Percentiles rank a stretch among this genome's conserved stretches.
Conservation (phyloP, 2,888 invertebrate species). For the Cephus nigrinus region DNA sequence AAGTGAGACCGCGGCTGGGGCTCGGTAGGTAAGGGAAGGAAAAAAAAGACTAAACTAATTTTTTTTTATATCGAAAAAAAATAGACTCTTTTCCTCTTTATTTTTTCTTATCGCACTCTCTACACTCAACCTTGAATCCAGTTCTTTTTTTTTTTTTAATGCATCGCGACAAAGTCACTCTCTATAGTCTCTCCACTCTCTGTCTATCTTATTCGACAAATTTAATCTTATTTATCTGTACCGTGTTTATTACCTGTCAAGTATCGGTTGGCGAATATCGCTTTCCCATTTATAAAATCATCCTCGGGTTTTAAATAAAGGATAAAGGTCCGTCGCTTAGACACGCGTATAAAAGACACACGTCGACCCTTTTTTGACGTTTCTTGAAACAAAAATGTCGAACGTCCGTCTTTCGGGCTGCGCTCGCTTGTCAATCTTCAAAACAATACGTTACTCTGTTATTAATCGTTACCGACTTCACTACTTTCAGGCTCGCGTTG, state of each 20-base stretch:
- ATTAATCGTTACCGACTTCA: neutral
- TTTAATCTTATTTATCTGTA: neutral
- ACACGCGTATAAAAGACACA: neutral
- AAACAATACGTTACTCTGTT: neutral
- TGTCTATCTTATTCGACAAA: neutral
- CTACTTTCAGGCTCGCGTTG: neutral
- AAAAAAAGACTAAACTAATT: neutral
- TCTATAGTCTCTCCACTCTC: neutral
- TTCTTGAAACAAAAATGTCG: neutral
- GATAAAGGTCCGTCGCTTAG: neutral
- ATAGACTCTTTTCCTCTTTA: neutral
- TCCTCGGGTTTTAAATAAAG: neutral
- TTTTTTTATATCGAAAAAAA: neutral
- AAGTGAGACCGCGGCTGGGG: neutral
- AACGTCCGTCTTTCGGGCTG: neutral
- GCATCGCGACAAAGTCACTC: neutral
- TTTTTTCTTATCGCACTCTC: neutral
- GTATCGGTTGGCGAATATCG: neutral
- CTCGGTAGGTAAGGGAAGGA: neutral
- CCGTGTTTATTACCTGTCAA: neutral
- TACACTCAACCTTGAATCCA: neutral
- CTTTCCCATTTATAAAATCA: neutral
- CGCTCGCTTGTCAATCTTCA: neutral
- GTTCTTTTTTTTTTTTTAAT: neutral
- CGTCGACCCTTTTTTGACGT: neutral